phyloP scores from a whole-genome alignment of 1,140 invertebrate species.

The Calliopsis andreniformis region DNA sequence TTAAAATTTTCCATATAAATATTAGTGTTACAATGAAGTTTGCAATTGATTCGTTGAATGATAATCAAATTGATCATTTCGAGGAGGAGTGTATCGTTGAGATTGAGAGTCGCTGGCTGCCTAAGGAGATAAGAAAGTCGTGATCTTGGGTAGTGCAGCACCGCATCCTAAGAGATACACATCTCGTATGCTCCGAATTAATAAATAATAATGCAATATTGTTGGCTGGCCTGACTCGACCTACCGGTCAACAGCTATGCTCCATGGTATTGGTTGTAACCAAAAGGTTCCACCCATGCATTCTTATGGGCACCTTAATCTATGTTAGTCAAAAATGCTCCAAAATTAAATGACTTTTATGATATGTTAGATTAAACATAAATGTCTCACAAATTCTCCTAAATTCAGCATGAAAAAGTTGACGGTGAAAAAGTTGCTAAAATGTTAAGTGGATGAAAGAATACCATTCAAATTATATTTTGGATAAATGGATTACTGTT shows the following conservation, averaged over 20 bases:
- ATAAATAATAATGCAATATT: slow-evolving; percentile 81
- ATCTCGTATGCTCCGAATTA: slow-evolving; percentile 79
- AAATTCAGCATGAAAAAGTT: too few species aligned
- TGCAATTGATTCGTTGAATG: not conserved
- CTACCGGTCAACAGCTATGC: slow-evolving; percentile 62
- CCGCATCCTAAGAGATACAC: slow-evolving; percentile 72
- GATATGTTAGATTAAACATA: too few species aligned
- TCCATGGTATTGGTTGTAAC: slow-evolving; percentile 13
- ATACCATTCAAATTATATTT: too few species aligned
- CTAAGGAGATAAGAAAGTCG: slow-evolving; percentile 77
- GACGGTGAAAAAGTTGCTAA: too few species aligned
- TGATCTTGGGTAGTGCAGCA: slow-evolving; percentile 71
- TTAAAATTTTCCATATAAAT: too few species aligned
- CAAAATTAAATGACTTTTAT: not conserved
- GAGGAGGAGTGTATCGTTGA: slow-evolving; percentile 20
- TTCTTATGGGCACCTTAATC: not conserved
- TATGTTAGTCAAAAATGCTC: not conserved
- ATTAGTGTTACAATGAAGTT: not conserved
- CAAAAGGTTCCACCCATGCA: slow-evolving; percentile 24
- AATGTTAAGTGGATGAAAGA: too few species aligned
- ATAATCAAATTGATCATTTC: not conserved
- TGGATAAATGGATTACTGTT: too few species aligned
- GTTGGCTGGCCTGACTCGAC: slow-evolving; percentile 69
- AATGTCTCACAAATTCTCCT: too few species aligned
- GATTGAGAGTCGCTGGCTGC: slow-evolving; percentile 64